These are phyloP conservation scores for Tipula unca DNA, from an alignment of 2,888 invertebrate species.

Conservation along the genomic window DNA sequence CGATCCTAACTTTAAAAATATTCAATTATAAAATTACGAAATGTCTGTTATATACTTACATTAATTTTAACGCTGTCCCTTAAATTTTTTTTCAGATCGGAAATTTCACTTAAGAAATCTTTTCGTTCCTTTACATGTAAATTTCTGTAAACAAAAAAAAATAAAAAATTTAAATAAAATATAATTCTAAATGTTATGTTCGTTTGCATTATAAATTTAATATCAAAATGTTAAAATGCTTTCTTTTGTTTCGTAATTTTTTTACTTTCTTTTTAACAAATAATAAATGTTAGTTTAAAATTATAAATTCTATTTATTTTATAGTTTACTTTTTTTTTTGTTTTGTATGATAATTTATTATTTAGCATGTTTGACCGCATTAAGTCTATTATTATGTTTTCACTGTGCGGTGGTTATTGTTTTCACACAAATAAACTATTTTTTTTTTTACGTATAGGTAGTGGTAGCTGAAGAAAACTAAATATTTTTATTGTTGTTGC, in stretches of 20 bases:
- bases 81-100: neutral
- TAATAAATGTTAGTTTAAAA: neutral
- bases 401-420: neutral
- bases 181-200: neutral
- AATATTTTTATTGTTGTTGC: neutral
- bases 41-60: neutral
- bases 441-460: neutral
- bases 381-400: slow-evolving; percentile 2
- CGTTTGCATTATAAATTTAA: neutral
- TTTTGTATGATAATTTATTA: neutral
- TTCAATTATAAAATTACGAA: neutral
- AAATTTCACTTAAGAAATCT: slow-evolving; percentile 21
- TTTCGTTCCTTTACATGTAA: slow-evolving; percentile 20
- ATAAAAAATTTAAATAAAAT: neutral
- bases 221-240: neutral
- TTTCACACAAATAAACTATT: neutral
- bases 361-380: slow-evolving; percentile 19
- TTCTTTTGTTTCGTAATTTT: neutral
- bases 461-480: neutral
- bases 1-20: neutral
- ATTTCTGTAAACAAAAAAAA: slow-evolving; percentile 14
- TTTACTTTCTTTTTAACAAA: neutral
- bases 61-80: neutral
- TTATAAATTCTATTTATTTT: neutral
- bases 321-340: neutral